phyloP scores from a whole-genome alignment of 2,113 vertebrate genomes.

The Antennarius striatus region DNA sequence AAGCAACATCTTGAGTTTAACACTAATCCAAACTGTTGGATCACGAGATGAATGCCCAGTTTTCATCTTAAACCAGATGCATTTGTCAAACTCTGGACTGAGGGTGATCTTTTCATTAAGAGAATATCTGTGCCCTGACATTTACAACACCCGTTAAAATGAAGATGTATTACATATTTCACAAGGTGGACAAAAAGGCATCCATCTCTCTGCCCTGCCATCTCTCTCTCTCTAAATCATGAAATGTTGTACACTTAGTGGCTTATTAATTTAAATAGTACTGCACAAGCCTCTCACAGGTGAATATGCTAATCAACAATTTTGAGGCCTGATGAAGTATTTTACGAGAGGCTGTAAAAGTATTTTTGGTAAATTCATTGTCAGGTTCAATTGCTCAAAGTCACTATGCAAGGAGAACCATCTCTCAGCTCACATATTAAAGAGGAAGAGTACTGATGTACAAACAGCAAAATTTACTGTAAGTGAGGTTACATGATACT shows the following conservation, averaged over 20 bases:
- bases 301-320: conserved; percentile 77
- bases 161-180: conserved; percentile 79
- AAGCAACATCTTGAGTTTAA: conserved; percentile 59
- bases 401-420: conserved; percentile 54
- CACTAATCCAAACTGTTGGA: conserved; percentile 39
- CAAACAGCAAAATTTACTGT: conserved; percentile 22
- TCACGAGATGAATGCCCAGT: conserved; percentile 32
- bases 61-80: conserved; percentile 58
- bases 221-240: conserved; percentile 35
- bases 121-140: conserved; percentile 74
- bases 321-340: conserved; percentile 70
- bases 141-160: conserved; percentile 76
- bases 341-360: conserved; percentile 69
- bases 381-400: conserved; percentile 71
- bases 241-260: conserved; percentile 69
- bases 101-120: conserved; percentile 74
- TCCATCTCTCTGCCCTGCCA: conserved; percentile 53
- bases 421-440: conserved; percentile 50
- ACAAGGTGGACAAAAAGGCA: conserved; percentile 70
- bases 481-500: conserved; percentile 13
- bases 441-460: conserved; percentile 39
- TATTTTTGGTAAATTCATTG: conserved; percentile 68
- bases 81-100: conserved; percentile 72
- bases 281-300: conserved; percentile 54
- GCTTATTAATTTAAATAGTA: conserved; percentile 75